Base-by-base conservation (phyloP, 2,797 vertebrate species). In the Myiotriccus ornatus region DNA sequence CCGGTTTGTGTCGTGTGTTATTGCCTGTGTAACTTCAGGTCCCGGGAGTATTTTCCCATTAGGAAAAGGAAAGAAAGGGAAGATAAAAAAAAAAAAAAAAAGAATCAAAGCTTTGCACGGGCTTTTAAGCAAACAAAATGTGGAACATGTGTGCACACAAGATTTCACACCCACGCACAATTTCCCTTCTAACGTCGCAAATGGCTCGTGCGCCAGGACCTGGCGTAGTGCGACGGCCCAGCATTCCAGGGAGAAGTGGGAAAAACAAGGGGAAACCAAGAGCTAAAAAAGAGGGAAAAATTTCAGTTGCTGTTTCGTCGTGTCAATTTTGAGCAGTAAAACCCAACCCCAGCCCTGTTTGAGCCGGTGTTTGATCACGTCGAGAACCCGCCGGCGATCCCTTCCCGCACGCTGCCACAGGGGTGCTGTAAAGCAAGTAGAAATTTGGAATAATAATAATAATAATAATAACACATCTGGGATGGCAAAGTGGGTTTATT, bases 101-200 rank as follows among this genome's bases (percentile, higher is more conserved):
- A 32, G 18, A 64, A 25, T 9, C 32, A 37, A 32, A 35, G 62
- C 79, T 91, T 87, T 94, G 73, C 93, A 93, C 8, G 65, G 96
- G 94, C 90, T 95, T 96, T 93, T 96, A 95, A 95, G 89, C 96
- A 96, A 96, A 96, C 92, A 94, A 95, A 96, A 95, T 95, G 87
- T 75, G 87, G 94, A 78, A 68, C 95, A 93, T 95, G 90, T 95
- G 94, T 92, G 93, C 92, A 78, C 94, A 92, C 93, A 95, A 91
- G 87, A 85, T 93, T 95, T 95, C 93, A 87, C 95, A 93, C 93
- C 92, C 92, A 94, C 73, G 76, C 93, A 75, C 92, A 25, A 95
- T 95, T 97, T 94, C 95, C 93, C 84, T 90, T 83, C 75, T 52
- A 83, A 90, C 5, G 5, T 44, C 22, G 76, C 92, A 89, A 95